A percentile compares a stretch with the other conserved stretches of the same genome.
Conservation (phyloP, 2,888 invertebrate species). For the Aelia acuminata region DNA sequence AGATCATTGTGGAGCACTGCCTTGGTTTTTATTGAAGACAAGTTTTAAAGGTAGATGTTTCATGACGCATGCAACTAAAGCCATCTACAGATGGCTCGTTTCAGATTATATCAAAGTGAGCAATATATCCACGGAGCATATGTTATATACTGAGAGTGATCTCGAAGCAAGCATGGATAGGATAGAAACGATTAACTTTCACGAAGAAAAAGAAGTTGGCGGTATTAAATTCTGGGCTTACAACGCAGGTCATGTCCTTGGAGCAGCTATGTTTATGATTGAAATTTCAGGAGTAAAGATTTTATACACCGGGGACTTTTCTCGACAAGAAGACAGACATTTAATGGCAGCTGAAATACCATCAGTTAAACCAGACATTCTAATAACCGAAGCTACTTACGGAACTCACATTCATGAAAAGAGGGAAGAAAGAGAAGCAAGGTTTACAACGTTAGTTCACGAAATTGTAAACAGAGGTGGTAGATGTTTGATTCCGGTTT, state of each 20-base stretch:
- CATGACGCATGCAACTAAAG: slow-evolving; percentile 99
- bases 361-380: slow-evolving; percentile 93
- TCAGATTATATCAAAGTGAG: slow-evolving; percentile 99
- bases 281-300: slow-evolving; percentile 99
- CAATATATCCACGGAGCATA: slow-evolving; percentile 96
- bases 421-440: slow-evolving; percentile 93
- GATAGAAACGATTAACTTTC: slow-evolving; percentile 98
- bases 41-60: slow-evolving; percentile 97
- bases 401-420: slow-evolving; percentile 99
- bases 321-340: slow-evolving; percentile 98
- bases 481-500: slow-evolving; percentile 97
- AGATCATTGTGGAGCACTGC: slow-evolving; percentile 97
- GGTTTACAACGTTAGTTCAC: slow-evolving; percentile 92
- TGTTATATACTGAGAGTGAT: slow-evolving; percentile 97
- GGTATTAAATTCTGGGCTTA: slow-evolving; percentile 99
- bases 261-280: slow-evolving; percentile 99
- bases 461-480: slow-evolving; percentile 98
- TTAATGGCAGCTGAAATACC: slow-evolving; percentile 99
- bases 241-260: slow-evolving; percentile 98
- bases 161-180: slow-evolving; percentile 98
- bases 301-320: slow-evolving; percentile 98
- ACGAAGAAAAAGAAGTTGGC: slow-evolving; percentile 95
- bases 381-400: slow-evolving; percentile 98
- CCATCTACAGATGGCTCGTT: slow-evolving; percentile 97
- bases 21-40: slow-evolving; percentile 98